phyloP scores from a whole-genome alignment of 2,113 vertebrate species.

The Macrotis lagotis region DNA sequence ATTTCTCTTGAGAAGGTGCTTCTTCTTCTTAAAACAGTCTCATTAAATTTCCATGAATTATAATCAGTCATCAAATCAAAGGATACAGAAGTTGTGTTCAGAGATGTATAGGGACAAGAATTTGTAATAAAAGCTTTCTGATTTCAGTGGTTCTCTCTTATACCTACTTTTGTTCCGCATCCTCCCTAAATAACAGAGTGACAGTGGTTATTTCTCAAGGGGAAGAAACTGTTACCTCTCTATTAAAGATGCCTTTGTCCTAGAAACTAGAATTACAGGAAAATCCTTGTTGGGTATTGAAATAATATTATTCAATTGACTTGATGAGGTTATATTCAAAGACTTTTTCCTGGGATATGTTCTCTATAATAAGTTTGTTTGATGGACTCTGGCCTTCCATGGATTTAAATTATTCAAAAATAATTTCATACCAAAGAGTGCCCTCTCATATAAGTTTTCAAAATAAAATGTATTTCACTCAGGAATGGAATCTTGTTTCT shows the following conservation, averaged over 20 bases:
- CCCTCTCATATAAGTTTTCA: conserved; percentile 45
- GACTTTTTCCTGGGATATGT: not conserved
- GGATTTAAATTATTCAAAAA: conserved; percentile 61
- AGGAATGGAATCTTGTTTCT: conserved; percentile 51
- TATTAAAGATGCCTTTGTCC: conserved; percentile 25
- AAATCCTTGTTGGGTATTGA: conserved; percentile 15
- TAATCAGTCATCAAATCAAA: not conserved
- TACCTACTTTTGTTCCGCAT: not conserved
- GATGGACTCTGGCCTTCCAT: conserved; percentile 38
- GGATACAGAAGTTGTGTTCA: not conserved
- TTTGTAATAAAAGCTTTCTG: not conserved
- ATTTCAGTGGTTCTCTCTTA: not conserved
- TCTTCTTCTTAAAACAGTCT: not conserved
- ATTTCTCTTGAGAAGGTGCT: not conserved
- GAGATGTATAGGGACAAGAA: not conserved
- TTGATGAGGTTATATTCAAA: not conserved
- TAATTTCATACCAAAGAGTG: conserved; percentile 48
- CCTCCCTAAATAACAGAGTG: not conserved
- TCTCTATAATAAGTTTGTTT: conserved; percentile 2
- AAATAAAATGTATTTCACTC: conserved; percentile 56
- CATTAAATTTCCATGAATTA: not conserved
- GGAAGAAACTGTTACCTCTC: not conserved
- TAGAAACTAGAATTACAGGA: conserved; percentile 4
- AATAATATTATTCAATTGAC: not conserved
- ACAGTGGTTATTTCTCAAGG: not conserved